Evolutionary conservation across 2,113 vertebrate species (phyloP), one percentile per base, ranked within the genome.

Genomic region (Ondatra zibethicus): DNA sequence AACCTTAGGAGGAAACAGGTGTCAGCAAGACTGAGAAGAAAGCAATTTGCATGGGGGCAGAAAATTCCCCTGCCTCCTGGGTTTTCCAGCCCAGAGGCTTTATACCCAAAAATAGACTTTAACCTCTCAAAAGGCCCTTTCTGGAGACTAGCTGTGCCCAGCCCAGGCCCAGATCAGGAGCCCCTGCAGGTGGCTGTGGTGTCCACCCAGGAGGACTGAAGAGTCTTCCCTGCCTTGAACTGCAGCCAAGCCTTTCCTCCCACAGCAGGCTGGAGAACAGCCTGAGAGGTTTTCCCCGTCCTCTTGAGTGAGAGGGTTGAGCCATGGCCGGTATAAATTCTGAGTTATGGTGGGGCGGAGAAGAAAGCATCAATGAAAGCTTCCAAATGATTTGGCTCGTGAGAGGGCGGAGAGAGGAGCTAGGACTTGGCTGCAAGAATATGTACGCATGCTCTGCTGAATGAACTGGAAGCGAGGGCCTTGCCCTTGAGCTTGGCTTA

Each of bases 31-130:
- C 86, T 19, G 45, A 93, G 85, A 75, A 89, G 85, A 95, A 96
- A 95, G 17, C 88, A 36, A 98, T 98, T 98, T 98, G 98, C 98
- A 98, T 98, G 95, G 86, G 86, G 73, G 75, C 94, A 95, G 89
- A 97, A 96, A 98, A 97, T 95, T 98, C 96, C 98, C 97, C 97
- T 96, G 90, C 88, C 94, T 96, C 96, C 96, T 96, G 97, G 97
- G 96, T 95, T 98, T 98, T 97, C 97, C 98, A 97, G 82, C 45
- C 16, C 91, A 94, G 91, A 93, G 96, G 36, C 92, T 97, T 94
- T 97, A 86, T 91, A 86, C 86, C 91, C 91, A 94, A 96, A 97
- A 97, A 96, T 97, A 97, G 89, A 96, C 21, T 88, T 23, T 31
- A 78, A 42, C 65, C 77, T 27, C 76, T 25, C 58, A 7, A 77